phyloP scores from a whole-genome alignment of 2,888 invertebrate species.

The Polydrusus tereticollis region DNA sequence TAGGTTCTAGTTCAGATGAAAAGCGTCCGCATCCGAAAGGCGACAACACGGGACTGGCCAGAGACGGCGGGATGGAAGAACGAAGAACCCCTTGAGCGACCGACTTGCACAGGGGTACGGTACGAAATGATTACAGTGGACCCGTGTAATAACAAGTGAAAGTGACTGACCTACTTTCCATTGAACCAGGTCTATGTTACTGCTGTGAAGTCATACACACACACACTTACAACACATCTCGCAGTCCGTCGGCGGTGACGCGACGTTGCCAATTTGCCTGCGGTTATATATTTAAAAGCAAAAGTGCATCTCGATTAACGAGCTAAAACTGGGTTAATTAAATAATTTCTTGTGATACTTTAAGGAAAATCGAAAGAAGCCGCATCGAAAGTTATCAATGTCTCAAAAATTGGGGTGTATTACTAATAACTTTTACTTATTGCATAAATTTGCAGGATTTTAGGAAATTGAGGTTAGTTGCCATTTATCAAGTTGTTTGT shows the following conservation, averaged over 20 bases:
- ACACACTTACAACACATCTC: constrained; percentile 62
- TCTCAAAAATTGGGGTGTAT: too few relatives aligned
- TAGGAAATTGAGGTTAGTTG: too few relatives aligned
- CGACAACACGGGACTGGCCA: constrained; percentile 40
- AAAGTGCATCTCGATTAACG: constrained; percentile 8
- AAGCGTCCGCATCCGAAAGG: constrained; percentile 35
- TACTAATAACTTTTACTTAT: too few relatives aligned
- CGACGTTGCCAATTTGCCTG: constrained; percentile 37
- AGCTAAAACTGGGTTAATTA: neutral
- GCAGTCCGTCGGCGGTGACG: constrained; percentile 30
- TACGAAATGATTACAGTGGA: constrained; percentile 80
- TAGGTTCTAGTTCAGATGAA: constrained; percentile 12
- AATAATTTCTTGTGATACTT: too few relatives aligned
- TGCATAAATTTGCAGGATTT: constrained; percentile 11
- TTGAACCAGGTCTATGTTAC: constrained; percentile 94
- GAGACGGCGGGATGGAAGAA: constrained; percentile 20
- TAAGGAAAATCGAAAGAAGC: too few relatives aligned
- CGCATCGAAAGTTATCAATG: too few relatives aligned
- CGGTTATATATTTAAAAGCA: constrained; percentile 6
- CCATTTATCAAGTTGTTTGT: too few relatives aligned
- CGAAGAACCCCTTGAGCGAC: constrained; percentile 41
- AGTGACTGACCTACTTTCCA: constrained; percentile 94
- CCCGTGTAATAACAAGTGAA: constrained; percentile 91
- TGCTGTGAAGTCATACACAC: constrained; percentile 65
- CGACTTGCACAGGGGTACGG: constrained; percentile 73